Evolutionary conservation across 1,140 invertebrate genomes (phyloP).

Genomic region (Drosophila mauritiana): DNA sequence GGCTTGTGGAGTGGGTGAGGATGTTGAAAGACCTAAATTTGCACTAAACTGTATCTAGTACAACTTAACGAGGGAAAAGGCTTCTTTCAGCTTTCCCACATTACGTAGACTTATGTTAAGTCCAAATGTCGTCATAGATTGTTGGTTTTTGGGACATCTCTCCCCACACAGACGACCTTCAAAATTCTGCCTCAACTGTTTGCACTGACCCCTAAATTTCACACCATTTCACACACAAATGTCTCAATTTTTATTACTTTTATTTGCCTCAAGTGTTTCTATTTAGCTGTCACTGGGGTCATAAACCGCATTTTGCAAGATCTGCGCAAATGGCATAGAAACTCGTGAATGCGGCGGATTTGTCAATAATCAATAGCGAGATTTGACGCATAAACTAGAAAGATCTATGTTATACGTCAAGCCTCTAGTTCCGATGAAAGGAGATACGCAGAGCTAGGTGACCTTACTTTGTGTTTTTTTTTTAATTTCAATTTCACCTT

Average conservation of each 20-base stretch:
- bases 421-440: not conserved
- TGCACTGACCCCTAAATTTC: slow-evolving; percentile 21
- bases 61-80: not conserved
- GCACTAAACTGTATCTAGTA: too few species aligned
- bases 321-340: not conserved
- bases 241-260: slow-evolving; percentile 12
- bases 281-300: not conserved
- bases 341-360: not conserved
- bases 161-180: not conserved
- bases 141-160: slow-evolving; percentile 4
- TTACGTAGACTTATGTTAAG: too few species aligned
- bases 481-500: slow-evolving; percentile 54
- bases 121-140: not conserved
- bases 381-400: slow-evolving; percentile 34
- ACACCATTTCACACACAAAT: slow-evolving; percentile 36
- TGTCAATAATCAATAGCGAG: slow-evolving; percentile 27
- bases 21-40: slow-evolving; percentile 1
- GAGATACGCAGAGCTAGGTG: not conserved
- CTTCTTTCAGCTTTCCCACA: not conserved
- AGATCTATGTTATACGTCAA: slow-evolving; percentile 18
- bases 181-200: slow-evolving; percentile 1
- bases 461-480: not conserved
- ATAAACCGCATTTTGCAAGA: slow-evolving; percentile 23
- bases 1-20: not conserved
- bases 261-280: slow-evolving; percentile 8